Conservation (phyloP, 1,140 invertebrate genomes). For the Magallana angulata region DNA sequence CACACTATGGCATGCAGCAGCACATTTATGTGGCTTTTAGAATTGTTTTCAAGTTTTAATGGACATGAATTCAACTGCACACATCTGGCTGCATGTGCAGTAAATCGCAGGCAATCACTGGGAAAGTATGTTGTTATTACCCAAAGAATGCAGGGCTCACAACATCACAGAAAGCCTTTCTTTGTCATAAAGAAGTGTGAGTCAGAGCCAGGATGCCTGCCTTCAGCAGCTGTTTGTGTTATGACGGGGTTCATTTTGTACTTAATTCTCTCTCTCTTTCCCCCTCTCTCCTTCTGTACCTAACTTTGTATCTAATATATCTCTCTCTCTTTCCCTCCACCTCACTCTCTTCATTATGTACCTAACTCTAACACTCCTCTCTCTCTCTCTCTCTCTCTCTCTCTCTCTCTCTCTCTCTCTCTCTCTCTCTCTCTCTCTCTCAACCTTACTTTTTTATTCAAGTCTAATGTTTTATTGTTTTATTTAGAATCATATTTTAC, state of each 20-base stretch:
- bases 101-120: not conserved
- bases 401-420: not conserved
- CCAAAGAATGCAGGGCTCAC: constrained; percentile 19
- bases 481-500: not conserved
- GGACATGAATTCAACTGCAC: constrained; percentile 25
- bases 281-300: not conserved
- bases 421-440: not conserved
- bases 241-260: not conserved
- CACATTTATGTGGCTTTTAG: constrained; percentile 11
- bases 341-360: not conserved
- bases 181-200: constrained; percentile 29
- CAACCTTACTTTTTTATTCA: not conserved
- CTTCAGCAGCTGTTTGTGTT: constrained; percentile 23
- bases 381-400: not conserved
- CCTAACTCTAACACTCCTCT: not conserved
- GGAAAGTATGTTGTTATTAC: constrained; percentile 30
- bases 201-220: not conserved
- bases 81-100: constrained; percentile 28
- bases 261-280: not conserved
- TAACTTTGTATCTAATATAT: not conserved
- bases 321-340: not conserved
- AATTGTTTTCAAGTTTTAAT: constrained; percentile 23
- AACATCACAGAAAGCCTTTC: constrained; percentile 20
- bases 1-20: too few species aligned
- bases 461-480: not conserved